A percentile compares a stretch with the other conserved stretches of the same genome.
These are phyloP conservation scores for Pseudomugil tenellus DNA, from an alignment of 2,797 vertebrate genomes.

Conservation along the genomic window DNA sequence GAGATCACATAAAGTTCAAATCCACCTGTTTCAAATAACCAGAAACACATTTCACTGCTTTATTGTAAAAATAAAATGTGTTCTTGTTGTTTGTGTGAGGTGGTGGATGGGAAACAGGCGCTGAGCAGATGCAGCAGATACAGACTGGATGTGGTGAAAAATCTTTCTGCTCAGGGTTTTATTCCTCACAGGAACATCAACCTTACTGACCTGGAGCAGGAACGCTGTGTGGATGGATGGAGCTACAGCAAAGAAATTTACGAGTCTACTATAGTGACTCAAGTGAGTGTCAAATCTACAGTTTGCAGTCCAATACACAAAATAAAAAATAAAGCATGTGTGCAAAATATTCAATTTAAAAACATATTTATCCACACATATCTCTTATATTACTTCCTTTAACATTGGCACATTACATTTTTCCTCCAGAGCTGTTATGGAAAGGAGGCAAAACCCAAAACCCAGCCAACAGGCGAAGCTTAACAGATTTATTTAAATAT, in stretches of 20 bases:
- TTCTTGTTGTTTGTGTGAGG: conserved; percentile 24
- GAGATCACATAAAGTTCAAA: too few relatives aligned
- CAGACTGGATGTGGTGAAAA: conserved; percentile 76
- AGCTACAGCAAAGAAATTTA: conserved; percentile 83
- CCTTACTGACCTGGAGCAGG: conserved; percentile 81
- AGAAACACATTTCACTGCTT: too few relatives aligned
- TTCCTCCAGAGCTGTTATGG: too few relatives aligned
- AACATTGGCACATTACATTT: too few relatives aligned
- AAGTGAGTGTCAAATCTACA: conserved; percentile 65
- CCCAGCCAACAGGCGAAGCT: too few relatives aligned
- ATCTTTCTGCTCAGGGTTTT: conserved; percentile 82
- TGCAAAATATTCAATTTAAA: too few relatives aligned
- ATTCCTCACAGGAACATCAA: conserved; percentile 81
- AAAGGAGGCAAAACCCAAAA: too few relatives aligned
- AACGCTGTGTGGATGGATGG: conserved; percentile 86
- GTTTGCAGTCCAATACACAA: background rate
- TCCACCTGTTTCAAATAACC: too few relatives aligned
- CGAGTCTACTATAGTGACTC: conserved; percentile 81
- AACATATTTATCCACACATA: too few relatives aligned
- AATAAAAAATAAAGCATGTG: background rate
- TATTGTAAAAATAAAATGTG: background rate
- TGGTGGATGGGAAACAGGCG: conserved; percentile 62
- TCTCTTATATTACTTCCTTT: too few relatives aligned
- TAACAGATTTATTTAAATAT: too few relatives aligned
- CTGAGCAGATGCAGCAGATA: conserved; percentile 78